Evolutionary conservation across 2,797 vertebrate genomes (phyloP), one percentile per base, ranked within the genome.

Genomic region (Oophaga sylvatica): DNA sequence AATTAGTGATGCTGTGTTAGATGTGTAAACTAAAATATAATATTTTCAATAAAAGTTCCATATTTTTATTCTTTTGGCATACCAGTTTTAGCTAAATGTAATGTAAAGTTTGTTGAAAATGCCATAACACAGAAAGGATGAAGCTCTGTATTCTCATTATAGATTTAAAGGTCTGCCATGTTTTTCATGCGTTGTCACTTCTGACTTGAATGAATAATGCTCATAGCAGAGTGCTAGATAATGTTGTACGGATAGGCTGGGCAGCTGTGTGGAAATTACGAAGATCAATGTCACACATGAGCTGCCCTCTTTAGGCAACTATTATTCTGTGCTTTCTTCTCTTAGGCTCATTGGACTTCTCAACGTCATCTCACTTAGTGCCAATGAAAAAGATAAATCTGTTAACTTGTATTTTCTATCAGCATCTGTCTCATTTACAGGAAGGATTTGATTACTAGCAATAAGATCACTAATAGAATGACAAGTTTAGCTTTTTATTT

Each of bases 341-440:
- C 90, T 93, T 94, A 87, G 93, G 91, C 93, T 96, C 94, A 95
- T 95, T 95, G 94, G 90, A 92, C 92, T 93, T 92, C 78, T 91
- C 92, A 92, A 93, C 93, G 90, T 91, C 93, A 95, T 93, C 91
- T 95, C 91, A 93, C 93, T 94, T 91, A 92, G 91, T 89, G 88
- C 93, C 94, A 95, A 89, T 92, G 91, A 92, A 93, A 91, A 92
- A 91, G 92, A 93, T 90, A 91, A 68, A 83, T 92, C 91, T 88
- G 81, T 63, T 92, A 92, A 95, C 93, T 93, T 94, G 94, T 91
- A 93, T 95, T 92, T 92, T 94, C 94, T 92, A 95, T 93, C 93
- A 93, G 92, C n/a, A 84, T 84, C 88, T 90, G 86, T 87, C 88
- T 93, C 94, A 94, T 95, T 90, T 92, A 90, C 92, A 92, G 90